Percentiles rank a stretch among this genome's conserved stretches.
Evolutionary conservation across 2,888 invertebrate genomes (phyloP).

Genomic region (Rotaria magnacalcarata): DNA sequence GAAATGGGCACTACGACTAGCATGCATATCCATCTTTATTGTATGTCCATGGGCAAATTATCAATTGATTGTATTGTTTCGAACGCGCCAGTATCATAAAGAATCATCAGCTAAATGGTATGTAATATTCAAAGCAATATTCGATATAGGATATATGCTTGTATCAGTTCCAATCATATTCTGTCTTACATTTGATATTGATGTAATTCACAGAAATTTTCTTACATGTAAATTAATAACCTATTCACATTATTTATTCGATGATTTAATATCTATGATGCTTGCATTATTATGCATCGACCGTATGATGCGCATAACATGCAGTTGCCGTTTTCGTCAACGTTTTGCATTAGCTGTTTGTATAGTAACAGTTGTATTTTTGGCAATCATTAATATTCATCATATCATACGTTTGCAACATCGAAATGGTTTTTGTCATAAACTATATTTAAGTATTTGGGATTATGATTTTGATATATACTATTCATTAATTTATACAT

Average conservation of each 20-base stretch:
- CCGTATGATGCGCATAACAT: constrained; percentile 19
- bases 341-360: not conserved
- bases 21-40: not conserved
- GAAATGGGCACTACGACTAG: not conserved
- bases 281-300: not conserved
- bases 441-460: not conserved
- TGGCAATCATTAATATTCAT: not conserved
- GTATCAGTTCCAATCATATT: not conserved
- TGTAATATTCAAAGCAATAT: not conserved
- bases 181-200: not conserved
- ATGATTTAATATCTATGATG: not conserved
- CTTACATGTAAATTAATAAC: not conserved
- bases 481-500: not conserved
- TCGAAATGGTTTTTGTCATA: not conserved
- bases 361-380: not conserved
- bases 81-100: not conserved
- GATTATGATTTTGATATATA: not conserved
- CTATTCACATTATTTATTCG: not conserved
- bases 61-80: not conserved
- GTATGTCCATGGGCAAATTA: not conserved
- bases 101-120: not conserved
- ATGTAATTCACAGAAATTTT: not conserved
- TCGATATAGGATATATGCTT: not conserved
- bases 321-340: not conserved
- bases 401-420: constrained; percentile 6